phyloP scores from a whole-genome alignment of 2,797 vertebrate species.

The Neoniphon sammara region DNA sequence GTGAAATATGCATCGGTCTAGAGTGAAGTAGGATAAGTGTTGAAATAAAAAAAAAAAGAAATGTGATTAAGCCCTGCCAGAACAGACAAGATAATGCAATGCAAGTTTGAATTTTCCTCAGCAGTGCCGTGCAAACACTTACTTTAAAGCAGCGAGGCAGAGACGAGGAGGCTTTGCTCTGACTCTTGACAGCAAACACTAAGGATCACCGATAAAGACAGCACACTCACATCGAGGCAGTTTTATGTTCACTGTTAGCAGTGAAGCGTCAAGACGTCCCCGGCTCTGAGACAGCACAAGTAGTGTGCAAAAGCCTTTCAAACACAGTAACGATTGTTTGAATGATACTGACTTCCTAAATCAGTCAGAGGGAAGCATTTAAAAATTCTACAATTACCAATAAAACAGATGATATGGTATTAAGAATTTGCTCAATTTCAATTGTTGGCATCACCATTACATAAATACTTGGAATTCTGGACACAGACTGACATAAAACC shows the following conservation, averaged over 20 bases:
- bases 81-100: constrained; percentile 22
- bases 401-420: not conserved
- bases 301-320: not conserved
- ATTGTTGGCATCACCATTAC: not conserved
- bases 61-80: constrained; percentile 13
- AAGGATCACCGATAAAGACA: constrained; percentile 16
- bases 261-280: constrained; percentile 9
- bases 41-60: not conserved
- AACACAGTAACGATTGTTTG: not conserved
- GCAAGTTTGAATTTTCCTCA: constrained; percentile 40
- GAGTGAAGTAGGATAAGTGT: not conserved
- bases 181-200: constrained; percentile 24
- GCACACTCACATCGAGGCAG: constrained; percentile 1
- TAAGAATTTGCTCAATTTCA: not conserved
- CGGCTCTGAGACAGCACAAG: not conserved
- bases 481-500: not conserved
- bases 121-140: constrained; percentile 33
- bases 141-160: constrained; percentile 27
- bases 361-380: not conserved
- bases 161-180: constrained; percentile 16
- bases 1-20: not conserved
- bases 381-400: not conserved
- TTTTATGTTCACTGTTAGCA: not conserved
- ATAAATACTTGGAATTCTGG: not conserved
- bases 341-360: not conserved